Base-by-base conservation (phyloP, 2,888 invertebrate species). In the Lobophora halterata region DNA sequence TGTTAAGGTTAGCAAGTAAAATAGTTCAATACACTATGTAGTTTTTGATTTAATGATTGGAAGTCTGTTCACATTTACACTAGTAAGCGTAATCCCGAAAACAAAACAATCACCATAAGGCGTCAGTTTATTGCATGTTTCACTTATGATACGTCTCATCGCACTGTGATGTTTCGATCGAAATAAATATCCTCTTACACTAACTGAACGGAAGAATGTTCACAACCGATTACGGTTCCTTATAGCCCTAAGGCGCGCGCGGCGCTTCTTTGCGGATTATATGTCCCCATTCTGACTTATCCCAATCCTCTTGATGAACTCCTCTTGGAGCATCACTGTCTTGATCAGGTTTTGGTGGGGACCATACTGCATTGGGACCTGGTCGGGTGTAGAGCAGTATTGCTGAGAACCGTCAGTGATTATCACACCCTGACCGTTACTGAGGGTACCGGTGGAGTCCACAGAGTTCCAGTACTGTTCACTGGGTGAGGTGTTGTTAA, bases 401-500 rank as follows among this genome's bases (percentile, higher is more conserved):
- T 83, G 82, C 47, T 80, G 83, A 1, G 79, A 60, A 2, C 77
- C 82, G 19, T 85, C 86, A 10, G 83, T 72, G 9, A 86, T 64
- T 33, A 86, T 80, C 3, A 82, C 80, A 18, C 79, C 73, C 54
- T 86, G 86, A 1, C 87, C 87, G 18, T 86, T 85, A 42, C 71
- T 82, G 31, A 83, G 49, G 1, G 82, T 58, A 0, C 69, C 93
- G 63, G 94, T 93, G 2, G 93, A 91, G 71, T 96, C 96, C 55
- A 96, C 81, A 36, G 94, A 93, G 57, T 92, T 91, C 97, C 97
- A 97, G 67, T 96, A 97, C 35, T 92, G 91, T 80, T 99, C 98
- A 65, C 97, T 97, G 0, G 99, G 98, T 1, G 98, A 97, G 27
- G 93, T 92, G 42, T 92, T 93, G 67, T 95, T 95, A 28, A 95